A percentile compares a stretch with the other conserved stretches of the same genome.
Conservation (phyloP, 2,888 invertebrate genomes). For the Tromatobia lineatoria region DNA sequence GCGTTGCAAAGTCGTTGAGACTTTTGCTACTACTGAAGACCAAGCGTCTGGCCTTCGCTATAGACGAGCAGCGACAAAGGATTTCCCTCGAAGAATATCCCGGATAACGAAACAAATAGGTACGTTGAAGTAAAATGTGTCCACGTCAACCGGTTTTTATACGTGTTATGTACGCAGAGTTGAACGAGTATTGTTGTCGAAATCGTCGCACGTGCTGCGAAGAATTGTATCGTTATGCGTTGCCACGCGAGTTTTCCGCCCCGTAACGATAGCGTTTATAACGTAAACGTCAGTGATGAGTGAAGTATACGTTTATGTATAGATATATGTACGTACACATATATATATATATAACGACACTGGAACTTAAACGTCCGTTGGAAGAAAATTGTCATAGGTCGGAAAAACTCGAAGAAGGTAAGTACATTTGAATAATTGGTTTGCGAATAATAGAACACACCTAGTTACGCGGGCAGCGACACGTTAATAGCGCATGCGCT, state of each 20-base stretch:
- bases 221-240: constrained; percentile 39
- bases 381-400: no score
- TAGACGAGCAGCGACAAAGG: background rate
- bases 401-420: no score
- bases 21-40: constrained; percentile 20
- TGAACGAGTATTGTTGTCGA: constrained; percentile 15
- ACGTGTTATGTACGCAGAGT: no score
- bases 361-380: background rate
- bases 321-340: no score
- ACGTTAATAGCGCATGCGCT: background rate
- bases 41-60: background rate
- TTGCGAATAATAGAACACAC: background rate
- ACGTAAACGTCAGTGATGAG: constrained; percentile 12
- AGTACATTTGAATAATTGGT: no score
- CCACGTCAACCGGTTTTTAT: constrained; percentile 13
- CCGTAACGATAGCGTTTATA: background rate
- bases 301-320: no score
- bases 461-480: background rate
- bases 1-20: constrained; percentile 57
- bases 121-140: constrained; percentile 33
- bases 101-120: constrained; percentile 43
- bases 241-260: constrained; percentile 14
- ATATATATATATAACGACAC: background rate
- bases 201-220: constrained; percentile 52
- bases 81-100: constrained; percentile 27